These are phyloP conservation scores for Agrotis puta DNA, from an alignment of 2,888 invertebrate genomes.

Conservation along the genomic window DNA sequence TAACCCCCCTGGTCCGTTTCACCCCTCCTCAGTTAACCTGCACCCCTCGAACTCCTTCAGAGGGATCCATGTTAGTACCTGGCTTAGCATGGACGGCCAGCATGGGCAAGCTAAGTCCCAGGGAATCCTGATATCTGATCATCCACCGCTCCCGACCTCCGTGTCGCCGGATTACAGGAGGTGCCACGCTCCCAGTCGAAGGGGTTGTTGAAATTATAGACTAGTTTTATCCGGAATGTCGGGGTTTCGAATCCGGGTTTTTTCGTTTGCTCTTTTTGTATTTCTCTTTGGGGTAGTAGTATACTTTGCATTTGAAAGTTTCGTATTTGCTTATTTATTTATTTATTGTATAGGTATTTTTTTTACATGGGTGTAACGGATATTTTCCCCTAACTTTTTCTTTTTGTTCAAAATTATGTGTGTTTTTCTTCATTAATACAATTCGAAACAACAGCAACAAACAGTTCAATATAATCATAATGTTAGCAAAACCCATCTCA, in stretches of 20 bases:
- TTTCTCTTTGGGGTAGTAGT: background rate
- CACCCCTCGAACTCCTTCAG: constrained; percentile 94
- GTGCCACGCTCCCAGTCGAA: constrained; percentile 40
- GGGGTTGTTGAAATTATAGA: background rate
- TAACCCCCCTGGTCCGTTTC: constrained; percentile 99
- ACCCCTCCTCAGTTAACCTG: constrained; percentile 98
- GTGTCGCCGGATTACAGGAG: constrained; percentile 44
- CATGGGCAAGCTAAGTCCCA: constrained; percentile 13
- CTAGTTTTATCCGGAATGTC: background rate
- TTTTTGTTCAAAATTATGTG: too few relatives aligned
- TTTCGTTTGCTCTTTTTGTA: constrained; percentile 9
- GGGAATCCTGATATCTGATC: constrained; percentile 3
- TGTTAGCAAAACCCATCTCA: too few relatives aligned
- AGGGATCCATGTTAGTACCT: constrained; percentile 98
- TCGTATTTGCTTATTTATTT: too few relatives aligned
- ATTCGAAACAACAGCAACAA: too few relatives aligned
- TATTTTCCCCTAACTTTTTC: too few relatives aligned
- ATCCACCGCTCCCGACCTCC: constrained; percentile 40
- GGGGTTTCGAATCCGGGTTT: constrained; percentile 2
- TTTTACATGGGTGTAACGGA: background rate
- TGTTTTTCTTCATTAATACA: too few relatives aligned
- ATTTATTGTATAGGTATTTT: too few relatives aligned
- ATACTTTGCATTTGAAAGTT: too few relatives aligned
- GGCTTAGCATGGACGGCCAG: constrained; percentile 97
- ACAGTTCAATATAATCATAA: too few relatives aligned